Evolutionary conservation across 2,113 vertebrate species (phyloP), one percentile per base, ranked within the genome.

Genomic region (Microtus pennsylvanicus): DNA sequence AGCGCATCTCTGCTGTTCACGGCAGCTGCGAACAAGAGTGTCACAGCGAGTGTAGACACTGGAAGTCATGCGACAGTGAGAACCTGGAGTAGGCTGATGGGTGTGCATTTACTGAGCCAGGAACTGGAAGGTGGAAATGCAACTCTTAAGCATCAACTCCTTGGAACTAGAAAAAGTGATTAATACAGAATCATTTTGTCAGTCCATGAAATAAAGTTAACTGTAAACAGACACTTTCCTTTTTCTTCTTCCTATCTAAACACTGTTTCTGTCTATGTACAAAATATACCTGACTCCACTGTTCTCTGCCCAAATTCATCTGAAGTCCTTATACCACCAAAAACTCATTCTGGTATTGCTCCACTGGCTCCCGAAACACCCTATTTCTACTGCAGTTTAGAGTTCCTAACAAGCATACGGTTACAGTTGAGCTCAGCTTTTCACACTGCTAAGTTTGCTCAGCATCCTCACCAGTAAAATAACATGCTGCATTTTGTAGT

Each of bases 191-290:
- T 45, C 26, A 91, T 91, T 96, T 94, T 92, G 87, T 91, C 95
- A 86, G 61, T 83, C 55, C 81, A 96, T 33, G 77, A 97, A 97
- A 94, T 96, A 90, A 96, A 96, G 80, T 77, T 90, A 94, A 94
- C 75, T 97, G 94, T 97, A 94, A 97, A 97, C 96, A 97, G 78
- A 93, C 14, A 17, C 82, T 82, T 93, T 96, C 91, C 93, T 77
- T 96, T 74, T 38, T 21, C 38, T 22, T 61, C 95, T 93, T 81
- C 90, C 70, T 72, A 92, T 9, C 90, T 88, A 77, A 93, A 94
- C 92, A 93, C 13, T 91, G 74, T 70, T 90, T 91, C 93, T 67
- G 90, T 80, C 61, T 96, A 87, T 76, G n/a, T 96, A 94, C 74
- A 94, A 91, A 90, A 89, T 93, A 92, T 26, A 80, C 47, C 81